A percentile compares a stretch with the other conserved stretches of the same genome.
These are phyloP conservation scores for Aegithalos caudatus DNA, from an alignment of 2,113 vertebrate species.

Conservation along the genomic window DNA sequence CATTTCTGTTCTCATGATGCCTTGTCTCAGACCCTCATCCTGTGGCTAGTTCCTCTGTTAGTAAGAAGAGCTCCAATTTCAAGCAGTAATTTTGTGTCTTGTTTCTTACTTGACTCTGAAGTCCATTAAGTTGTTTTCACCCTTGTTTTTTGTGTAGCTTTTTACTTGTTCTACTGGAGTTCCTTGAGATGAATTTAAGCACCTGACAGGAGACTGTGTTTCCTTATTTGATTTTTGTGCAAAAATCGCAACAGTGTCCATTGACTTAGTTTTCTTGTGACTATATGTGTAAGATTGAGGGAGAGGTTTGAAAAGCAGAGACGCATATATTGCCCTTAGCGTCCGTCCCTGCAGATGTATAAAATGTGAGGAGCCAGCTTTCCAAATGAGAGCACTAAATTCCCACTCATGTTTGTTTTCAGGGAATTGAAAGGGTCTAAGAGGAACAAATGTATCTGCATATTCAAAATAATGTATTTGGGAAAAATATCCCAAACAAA, in stretches of 20 bases:
- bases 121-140: not conserved
- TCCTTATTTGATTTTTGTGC: not conserved
- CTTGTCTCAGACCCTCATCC: not conserved
- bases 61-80: not conserved
- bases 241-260: not conserved
- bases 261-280: not conserved
- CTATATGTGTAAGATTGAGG: not conserved
- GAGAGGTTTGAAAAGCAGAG: not conserved
- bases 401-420: not conserved
- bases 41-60: not conserved
- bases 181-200: not conserved
- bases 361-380: not conserved
- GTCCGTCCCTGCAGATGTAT: not conserved
- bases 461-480: not conserved
- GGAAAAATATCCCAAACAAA: fast-evolving
- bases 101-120: not conserved
- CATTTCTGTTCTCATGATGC: not conserved
- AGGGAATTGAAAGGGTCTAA: not conserved
- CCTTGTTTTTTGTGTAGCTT: not conserved
- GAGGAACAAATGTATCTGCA: not conserved
- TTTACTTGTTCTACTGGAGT: not conserved
- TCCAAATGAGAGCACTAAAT: not conserved
- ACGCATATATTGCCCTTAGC: not conserved
- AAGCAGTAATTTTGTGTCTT: not conserved
- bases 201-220: not conserved